Evolutionary conservation across 2,888 invertebrate genomes (phyloP), one percentile per base, ranked within the genome.

Genomic region (Paralinhomoeus sp.): DNA sequence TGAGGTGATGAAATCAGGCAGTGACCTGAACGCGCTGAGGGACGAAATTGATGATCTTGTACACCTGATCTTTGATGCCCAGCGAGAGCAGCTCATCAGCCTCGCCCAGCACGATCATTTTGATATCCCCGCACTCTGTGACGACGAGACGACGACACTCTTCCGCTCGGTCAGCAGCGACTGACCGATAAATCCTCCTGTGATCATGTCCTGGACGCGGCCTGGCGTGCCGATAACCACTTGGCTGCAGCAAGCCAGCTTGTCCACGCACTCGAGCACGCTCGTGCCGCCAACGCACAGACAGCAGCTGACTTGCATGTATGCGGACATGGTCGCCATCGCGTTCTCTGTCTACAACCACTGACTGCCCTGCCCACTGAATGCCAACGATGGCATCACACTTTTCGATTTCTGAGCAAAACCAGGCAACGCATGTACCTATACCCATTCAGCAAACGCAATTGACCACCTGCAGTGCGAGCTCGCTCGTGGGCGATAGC

Each of bases 51-150:
- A 93, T 93, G 49, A 93, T 91, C 69, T 93, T 91, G 64, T 93
- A 85, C 64, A 97, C 97, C 69, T 99, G 97, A 69, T 97, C 97
- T 68, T 97, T 97, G 68, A 99, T 99, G 64, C 89, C 83, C 64
- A 93, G 76, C 41, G 89, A 91, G 67, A 99, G 77, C 97, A 99
- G 99, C 70, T 99, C 97, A 69, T 99, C 97, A 57, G 93, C 93
- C 69, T 97, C 93, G 66, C 97, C 93, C 59, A 97, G 73, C 39
- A 97, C 93, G 67, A 97, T 97, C 67, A 93, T 76, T 70, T 85
- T 89, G 63, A 97, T 93, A 55, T 75, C 72, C 57, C 73, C 75
- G 49, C 89, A 80, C 54, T 68, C 71, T 66, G 50, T n/a, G n/a
- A n/a, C n/a, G n/a, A n/a, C n/a, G n/a, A n/a, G n/a, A n/a, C 40